Evolutionary conservation across 2,113 vertebrate species (phyloP), one percentile per base, ranked within the genome.

Genomic region (Periophthalmodon schlosseri): DNA sequence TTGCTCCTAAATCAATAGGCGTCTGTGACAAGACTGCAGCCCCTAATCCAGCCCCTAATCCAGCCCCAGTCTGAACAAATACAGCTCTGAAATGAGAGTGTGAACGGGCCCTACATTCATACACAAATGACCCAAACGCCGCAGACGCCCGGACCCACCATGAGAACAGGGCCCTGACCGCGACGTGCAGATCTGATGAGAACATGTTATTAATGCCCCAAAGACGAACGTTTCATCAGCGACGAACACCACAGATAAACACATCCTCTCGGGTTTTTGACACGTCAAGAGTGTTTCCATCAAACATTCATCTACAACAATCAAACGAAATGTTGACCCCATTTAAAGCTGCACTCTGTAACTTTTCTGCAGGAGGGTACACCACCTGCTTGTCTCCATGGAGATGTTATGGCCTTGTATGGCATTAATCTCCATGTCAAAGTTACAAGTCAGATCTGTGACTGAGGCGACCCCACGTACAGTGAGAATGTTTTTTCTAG

Each of bases 1-100:
- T 28, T 69, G 0, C 15, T 56, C 34, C 2, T 0, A 24, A 78
- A 87, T 84, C 80, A 67, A 82, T 77, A 36, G 50, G 70, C 56
- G 75, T 70, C 74, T 24, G 52, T 73, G 67, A 24, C 52, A 54
- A 79, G 74, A 36, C 50, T 57, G 18, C 44, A 3, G 46, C 20
- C 54, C 11, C n/a, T 72, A 75, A 81, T 76, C 70, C 28, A n/a
- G 23, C 21, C 2, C 1, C 1, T 72, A 75, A 81, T 76, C 70
- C 28, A n/a, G 23, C 21, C 4, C 4, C 1, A 1, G 34, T n/a
- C 34, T 44, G 39, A 44, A 65, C 12, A n/a, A 65, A 65, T 6
- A 44, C 18, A 5, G 16, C 63, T 36, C 18, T 63, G 60, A 20
- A 39, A n/a, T n/a, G 63, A 21, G 34, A 44, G 39, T 34, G 34